These are phyloP conservation scores for Climacteris rufus DNA, from an alignment of 2,113 vertebrate species.

Conservation along the genomic window DNA sequence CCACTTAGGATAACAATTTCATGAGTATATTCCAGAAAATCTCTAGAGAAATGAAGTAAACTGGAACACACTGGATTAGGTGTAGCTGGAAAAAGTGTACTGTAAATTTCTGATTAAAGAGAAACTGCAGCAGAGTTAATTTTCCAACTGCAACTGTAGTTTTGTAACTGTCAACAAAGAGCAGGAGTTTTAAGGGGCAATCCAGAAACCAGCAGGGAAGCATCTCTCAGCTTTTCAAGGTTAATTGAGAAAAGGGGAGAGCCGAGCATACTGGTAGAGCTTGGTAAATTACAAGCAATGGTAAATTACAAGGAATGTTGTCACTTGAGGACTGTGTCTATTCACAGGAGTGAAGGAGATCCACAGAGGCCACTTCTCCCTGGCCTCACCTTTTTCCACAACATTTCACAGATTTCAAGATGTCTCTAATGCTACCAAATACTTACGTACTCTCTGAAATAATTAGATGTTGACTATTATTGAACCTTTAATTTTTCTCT, in stretches of 20 bases:
- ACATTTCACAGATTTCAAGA: conserved; percentile 10
- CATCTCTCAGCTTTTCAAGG: conserved; percentile 60
- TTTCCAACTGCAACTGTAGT: conserved; percentile 6
- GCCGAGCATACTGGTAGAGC: background rate
- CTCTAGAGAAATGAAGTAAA: background rate
- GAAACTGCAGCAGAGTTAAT: conserved; percentile 38
- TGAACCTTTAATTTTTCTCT: background rate
- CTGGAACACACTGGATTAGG: background rate
- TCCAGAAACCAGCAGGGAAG: conserved; percentile 60
- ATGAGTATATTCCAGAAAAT: background rate
- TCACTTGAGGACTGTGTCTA: conserved; percentile 8
- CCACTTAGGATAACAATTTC: background rate
- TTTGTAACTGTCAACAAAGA: conserved; percentile 48
- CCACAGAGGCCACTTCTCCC: background rate
- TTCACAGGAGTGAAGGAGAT: background rate
- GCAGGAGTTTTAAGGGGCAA: conserved; percentile 59
- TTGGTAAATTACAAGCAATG: conserved; percentile 21
- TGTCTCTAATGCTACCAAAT: too few species aligned
- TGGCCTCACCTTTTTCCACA: background rate
- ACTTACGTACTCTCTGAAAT: background rate
- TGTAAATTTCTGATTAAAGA: background rate
- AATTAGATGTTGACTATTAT: background rate
- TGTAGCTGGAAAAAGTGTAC: background rate
- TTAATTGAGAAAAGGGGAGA: conserved; percentile 58
- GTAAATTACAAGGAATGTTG: too few species aligned